phyloP scores from a whole-genome alignment of 2,888 invertebrate species.

The Meiosimyza decipiens region DNA sequence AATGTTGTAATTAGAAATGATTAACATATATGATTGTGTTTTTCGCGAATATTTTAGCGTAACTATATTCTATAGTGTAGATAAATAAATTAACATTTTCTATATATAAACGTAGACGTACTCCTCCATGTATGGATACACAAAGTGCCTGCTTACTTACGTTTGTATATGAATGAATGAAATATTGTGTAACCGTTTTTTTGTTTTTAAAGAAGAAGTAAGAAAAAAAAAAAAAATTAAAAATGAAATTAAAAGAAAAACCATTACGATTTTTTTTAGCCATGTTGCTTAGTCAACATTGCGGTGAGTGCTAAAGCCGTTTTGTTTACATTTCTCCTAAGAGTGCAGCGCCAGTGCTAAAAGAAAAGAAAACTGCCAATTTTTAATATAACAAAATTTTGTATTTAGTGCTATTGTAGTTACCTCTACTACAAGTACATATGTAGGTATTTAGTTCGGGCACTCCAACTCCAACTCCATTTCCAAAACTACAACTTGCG shows the following conservation, averaged over 20 bases:
- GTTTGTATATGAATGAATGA: neutral
- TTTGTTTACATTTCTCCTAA: conserved; percentile 32
- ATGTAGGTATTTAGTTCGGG: conserved; percentile 34
- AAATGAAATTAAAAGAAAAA: neutral
- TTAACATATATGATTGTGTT: neutral
- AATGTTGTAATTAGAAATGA: neutral
- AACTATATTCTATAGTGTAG: neutral
- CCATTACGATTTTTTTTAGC: conserved; percentile 1
- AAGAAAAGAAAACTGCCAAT: no score
- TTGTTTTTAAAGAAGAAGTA: conserved; percentile 8
- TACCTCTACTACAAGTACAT: conserved; percentile 21
- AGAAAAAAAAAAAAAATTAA: neutral
- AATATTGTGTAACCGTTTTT: conserved; percentile 31
- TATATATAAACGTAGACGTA: neutral
- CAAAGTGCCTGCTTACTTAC: neutral
- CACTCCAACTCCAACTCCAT: conserved; percentile 9
- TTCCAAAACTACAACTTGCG: neutral
- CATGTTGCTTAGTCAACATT: conserved; percentile 2
- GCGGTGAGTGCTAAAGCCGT: conserved; percentile 17
- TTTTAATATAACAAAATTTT: neutral
- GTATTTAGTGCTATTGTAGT: neutral
- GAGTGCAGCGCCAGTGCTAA: neutral
- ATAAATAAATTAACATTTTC: neutral
- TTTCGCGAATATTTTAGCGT: neutral
- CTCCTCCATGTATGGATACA: neutral